These are phyloP conservation scores for Gopherus evgoodei DNA, from an alignment of 2,113 vertebrate genomes.

Conservation along the genomic window DNA sequence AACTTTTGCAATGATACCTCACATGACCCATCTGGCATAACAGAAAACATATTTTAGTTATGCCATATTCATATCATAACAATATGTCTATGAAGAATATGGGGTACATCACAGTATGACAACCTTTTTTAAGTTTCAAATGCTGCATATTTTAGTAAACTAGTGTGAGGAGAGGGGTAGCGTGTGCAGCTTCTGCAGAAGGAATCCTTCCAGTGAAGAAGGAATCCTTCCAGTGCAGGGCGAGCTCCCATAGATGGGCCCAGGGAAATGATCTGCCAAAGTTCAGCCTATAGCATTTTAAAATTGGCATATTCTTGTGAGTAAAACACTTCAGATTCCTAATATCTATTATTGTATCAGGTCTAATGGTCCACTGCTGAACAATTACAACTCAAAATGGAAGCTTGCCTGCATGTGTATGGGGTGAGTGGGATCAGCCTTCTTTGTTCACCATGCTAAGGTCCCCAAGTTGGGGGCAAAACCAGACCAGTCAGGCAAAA, in stretches of 20 bases:
- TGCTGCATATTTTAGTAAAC: background rate
- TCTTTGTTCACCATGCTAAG: slow-evolving; percentile 1
- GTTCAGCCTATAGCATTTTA: background rate
- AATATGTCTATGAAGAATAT: too few species aligned
- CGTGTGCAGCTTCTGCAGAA: background rate
- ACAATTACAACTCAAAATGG: slow-evolving; percentile 19
- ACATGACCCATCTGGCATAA: background rate
- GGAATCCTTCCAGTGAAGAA: background rate
- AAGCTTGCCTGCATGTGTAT: background rate
- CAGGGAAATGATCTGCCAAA: background rate
- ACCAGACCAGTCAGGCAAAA: background rate
- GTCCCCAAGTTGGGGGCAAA: background rate
- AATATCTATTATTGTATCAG: background rate
- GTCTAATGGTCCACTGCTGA: background rate
- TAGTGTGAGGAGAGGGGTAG: background rate
- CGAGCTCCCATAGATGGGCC: background rate
- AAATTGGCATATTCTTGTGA: background rate
- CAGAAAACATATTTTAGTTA: too few species aligned
- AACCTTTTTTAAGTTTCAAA: background rate
- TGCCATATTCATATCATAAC: too few species aligned
- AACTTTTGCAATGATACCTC: background rate
- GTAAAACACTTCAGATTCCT: background rate
- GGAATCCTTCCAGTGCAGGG: background rate
- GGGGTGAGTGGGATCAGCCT: background rate
- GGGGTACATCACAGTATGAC: background rate